These are phyloP conservation scores for Tetragnatha versicolor DNA, from an alignment of 1,140 invertebrate genomes.

Conservation along the genomic window DNA sequence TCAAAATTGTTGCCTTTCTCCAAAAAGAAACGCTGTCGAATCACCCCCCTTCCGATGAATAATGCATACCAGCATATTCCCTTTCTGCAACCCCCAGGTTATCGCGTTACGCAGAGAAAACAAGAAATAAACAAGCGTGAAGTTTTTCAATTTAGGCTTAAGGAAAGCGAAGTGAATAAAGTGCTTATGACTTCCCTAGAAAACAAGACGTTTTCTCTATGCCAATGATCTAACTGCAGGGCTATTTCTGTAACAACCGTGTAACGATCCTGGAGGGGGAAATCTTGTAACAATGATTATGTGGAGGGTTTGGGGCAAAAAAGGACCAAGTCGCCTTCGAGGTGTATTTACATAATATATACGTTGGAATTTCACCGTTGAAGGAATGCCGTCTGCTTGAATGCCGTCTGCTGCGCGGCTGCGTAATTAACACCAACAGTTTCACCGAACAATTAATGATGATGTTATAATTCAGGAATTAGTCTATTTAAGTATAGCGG, in stretches of 20 bases:
- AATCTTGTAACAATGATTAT: conserved; percentile 8
- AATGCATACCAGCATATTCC: conserved; percentile 23
- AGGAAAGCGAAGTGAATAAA: conserved; percentile 1
- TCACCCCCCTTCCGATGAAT: conserved; percentile 11
- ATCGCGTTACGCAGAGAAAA: conserved; percentile 9
- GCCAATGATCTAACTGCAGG: conserved; percentile 14
- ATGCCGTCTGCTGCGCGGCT: too few species aligned
- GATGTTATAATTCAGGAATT: too few species aligned
- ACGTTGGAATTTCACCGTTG: too few species aligned
- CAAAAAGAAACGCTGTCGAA: conserved; percentile 22
- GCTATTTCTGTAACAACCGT: conserved; percentile 8
- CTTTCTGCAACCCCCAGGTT: conserved; percentile 22
- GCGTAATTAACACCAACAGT: too few species aligned
- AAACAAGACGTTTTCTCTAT: conserved; percentile 2
- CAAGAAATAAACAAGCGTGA: not conserved
- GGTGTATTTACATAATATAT: too few species aligned
- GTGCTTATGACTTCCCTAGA: not conserved
- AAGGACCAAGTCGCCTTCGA: too few species aligned
- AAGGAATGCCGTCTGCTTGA: too few species aligned
- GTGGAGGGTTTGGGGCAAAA: not conserved
- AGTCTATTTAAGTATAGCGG: too few species aligned
- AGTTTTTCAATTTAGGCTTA: conserved; percentile 10
- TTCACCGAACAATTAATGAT: too few species aligned
- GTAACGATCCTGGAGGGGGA: conserved; percentile 1
- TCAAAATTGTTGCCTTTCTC: conserved; percentile 19